These are phyloP conservation scores for Clivina fossor DNA, from an alignment of 2,888 invertebrate species.

Conservation along the genomic window DNA sequence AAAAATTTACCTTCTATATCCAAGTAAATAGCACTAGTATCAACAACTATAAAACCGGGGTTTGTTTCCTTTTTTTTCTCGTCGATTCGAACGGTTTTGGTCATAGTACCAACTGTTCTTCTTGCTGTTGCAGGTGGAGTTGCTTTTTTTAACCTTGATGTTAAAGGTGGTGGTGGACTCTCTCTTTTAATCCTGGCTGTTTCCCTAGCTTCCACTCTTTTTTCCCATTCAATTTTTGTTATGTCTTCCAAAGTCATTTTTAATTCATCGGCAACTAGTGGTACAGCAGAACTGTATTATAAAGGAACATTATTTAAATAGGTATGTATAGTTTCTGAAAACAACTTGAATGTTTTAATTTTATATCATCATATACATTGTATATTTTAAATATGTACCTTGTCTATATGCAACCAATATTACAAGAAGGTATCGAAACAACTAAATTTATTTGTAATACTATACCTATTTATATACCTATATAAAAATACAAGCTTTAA, in stretches of 20 bases:
- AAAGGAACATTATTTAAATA: background rate
- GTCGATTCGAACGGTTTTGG: slow-evolving; percentile 14
- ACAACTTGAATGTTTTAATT: background rate
- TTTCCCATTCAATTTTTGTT: slow-evolving; percentile 46
- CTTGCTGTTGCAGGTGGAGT: too few species aligned
- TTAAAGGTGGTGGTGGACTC: too few species aligned
- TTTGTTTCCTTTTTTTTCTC: slow-evolving; percentile 33
- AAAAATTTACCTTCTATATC: slow-evolving; percentile 37
- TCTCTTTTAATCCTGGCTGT: slow-evolving; percentile 37
- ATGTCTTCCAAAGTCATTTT: slow-evolving; percentile 40
- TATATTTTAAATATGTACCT: background rate
- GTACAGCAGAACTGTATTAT: too few species aligned
- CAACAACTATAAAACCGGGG: slow-evolving; percentile 13
- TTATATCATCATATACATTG: background rate
- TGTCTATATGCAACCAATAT: too few species aligned
- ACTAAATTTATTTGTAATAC: too few species aligned
- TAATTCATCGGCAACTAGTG: too few species aligned
- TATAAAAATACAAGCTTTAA: too few species aligned
- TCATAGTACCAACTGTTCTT: slow-evolving; percentile 37
- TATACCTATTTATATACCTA: too few species aligned
- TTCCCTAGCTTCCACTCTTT: slow-evolving; percentile 44
- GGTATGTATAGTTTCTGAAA: background rate
- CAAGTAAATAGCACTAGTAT: slow-evolving; percentile 44
- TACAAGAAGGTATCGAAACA: too few species aligned
- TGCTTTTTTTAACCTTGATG: too few species aligned